phyloP scores from a whole-genome alignment of 2,888 invertebrate genomes.

The Anthophora plumipes region DNA sequence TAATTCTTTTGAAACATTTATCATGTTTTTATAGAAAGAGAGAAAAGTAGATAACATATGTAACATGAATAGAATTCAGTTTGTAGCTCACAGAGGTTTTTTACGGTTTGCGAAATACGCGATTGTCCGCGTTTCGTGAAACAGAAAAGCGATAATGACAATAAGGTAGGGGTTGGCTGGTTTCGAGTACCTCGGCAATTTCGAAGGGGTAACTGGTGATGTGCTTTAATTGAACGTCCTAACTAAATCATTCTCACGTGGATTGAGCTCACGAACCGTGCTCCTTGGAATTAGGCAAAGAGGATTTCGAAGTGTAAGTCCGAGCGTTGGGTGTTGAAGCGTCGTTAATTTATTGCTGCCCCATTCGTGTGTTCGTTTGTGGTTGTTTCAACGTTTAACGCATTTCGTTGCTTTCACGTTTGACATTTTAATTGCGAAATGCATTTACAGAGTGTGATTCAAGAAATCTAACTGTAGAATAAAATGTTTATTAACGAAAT shows the following conservation, averaged over 20 bases:
- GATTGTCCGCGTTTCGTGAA: constrained; percentile 11
- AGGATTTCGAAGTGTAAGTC: constrained; percentile 37
- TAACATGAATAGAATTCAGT: background rate
- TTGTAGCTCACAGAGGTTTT: constrained; percentile 27
- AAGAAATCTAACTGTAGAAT: too few species aligned
- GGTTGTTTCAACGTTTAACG: background rate
- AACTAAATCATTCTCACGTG: constrained; percentile 56
- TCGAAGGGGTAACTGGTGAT: constrained; percentile 39
- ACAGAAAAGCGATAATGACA: constrained; percentile 26
- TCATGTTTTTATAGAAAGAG: too few species aligned
- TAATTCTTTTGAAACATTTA: too few species aligned
- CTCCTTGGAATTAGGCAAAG: constrained; percentile 39
- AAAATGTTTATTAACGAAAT: too few species aligned
- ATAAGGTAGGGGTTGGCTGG: constrained; percentile 21
- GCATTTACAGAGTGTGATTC: too few species aligned
- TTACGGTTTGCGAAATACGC: background rate
- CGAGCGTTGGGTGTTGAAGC: constrained; percentile 13
- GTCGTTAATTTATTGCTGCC: constrained; percentile 31
- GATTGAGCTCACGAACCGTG: constrained; percentile 29
- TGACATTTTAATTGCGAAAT: too few species aligned
- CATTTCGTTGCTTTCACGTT: background rate
- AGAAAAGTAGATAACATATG: too few species aligned
- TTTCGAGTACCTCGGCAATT: constrained; percentile 33
- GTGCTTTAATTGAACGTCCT: constrained; percentile 56
- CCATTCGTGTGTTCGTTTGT: background rate